Evolutionary conservation across 2,113 vertebrate genomes (phyloP).

Genomic region (Notarius lentiginosus): DNA sequence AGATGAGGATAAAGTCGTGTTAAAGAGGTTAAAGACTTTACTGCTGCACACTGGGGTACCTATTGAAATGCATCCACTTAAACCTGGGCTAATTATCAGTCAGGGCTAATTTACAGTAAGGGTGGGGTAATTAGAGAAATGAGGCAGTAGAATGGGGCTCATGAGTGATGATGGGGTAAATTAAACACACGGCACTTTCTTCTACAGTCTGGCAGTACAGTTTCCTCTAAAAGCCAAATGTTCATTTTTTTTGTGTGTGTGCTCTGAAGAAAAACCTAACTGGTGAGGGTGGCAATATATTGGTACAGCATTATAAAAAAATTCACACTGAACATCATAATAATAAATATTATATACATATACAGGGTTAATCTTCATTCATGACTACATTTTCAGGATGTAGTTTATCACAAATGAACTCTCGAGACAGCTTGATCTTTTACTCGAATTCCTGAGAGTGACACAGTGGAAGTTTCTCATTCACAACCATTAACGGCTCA

Average conservation of each 20-base stretch:
- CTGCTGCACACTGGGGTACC: conserved; percentile 51
- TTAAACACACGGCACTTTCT: conserved; percentile 33
- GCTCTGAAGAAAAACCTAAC: neutral
- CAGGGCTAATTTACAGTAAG: conserved; percentile 69
- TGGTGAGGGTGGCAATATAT: neutral
- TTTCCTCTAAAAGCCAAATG: conserved; percentile 3
- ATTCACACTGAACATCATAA: neutral
- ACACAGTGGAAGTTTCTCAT: conserved; percentile 55
- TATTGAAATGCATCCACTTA: conserved; percentile 55
- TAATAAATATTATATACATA: neutral
- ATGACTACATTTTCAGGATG: neutral
- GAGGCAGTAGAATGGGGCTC: conserved; percentile 58
- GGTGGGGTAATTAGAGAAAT: conserved; percentile 69
- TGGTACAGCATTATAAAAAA: neutral
- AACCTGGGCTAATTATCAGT: conserved; percentile 57
- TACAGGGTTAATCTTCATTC: neutral
- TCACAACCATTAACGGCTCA: conserved; percentile 37
- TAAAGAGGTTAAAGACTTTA: conserved; percentile 58
- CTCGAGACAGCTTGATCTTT: neutral
- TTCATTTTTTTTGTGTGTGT: neutral
- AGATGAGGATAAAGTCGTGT: conserved; percentile 42
- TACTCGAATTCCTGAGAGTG: conserved; percentile 38
- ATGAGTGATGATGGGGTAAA: conserved; percentile 54
- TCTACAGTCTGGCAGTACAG: neutral
- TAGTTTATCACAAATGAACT: neutral